These are phyloP conservation scores for Temnothorax nylanderi DNA, from an alignment of 1,140 invertebrate genomes.

Conservation along the genomic window DNA sequence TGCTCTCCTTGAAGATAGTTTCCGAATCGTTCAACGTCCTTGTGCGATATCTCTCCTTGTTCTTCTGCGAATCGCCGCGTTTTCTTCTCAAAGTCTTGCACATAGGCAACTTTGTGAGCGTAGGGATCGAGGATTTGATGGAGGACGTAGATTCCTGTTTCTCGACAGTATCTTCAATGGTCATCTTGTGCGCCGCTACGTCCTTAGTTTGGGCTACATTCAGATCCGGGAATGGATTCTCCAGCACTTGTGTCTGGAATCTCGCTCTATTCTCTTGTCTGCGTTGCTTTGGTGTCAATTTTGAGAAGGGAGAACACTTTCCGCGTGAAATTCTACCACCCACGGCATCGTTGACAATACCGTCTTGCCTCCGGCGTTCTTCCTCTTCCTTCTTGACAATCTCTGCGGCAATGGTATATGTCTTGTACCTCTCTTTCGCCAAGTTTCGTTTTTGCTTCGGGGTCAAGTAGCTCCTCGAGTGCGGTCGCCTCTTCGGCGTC, in stretches of 20 bases:
- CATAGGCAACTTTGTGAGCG: conserved; percentile 84
- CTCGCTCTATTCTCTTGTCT: conserved; percentile 89
- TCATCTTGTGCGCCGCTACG: conserved; percentile 52
- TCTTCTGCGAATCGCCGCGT: conserved; percentile 83
- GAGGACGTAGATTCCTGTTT: conserved; percentile 66
- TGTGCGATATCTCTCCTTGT: conserved; percentile 89
- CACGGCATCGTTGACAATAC: conserved; percentile 33
- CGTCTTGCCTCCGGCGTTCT: conserved; percentile 75
- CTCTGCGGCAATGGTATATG: conserved; percentile 91
- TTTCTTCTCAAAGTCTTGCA: conserved; percentile 87
- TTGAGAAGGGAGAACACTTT: conserved; percentile 82
- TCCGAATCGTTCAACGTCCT: conserved; percentile 87
- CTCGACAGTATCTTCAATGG: conserved; percentile 18
- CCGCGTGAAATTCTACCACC: conserved; percentile 68
- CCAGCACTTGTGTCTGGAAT: conserved; percentile 90
- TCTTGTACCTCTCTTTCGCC: conserved; percentile 91
- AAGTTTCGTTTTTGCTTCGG: conserved; percentile 91
- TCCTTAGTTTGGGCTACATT: conserved; percentile 36
- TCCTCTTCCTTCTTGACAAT: conserved; percentile 82
- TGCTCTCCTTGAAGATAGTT: conserved; percentile 42
- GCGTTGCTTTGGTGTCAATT: conserved; percentile 89
- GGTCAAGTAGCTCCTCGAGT: conserved; percentile 86
- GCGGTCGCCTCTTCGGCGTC: conserved; percentile 88
- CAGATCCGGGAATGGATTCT: conserved; percentile 74
- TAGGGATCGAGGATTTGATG: conserved; percentile 83